Evolutionary conservation across 2,113 vertebrate species (phyloP).

Genomic region (Baryphthengus martii): DNA sequence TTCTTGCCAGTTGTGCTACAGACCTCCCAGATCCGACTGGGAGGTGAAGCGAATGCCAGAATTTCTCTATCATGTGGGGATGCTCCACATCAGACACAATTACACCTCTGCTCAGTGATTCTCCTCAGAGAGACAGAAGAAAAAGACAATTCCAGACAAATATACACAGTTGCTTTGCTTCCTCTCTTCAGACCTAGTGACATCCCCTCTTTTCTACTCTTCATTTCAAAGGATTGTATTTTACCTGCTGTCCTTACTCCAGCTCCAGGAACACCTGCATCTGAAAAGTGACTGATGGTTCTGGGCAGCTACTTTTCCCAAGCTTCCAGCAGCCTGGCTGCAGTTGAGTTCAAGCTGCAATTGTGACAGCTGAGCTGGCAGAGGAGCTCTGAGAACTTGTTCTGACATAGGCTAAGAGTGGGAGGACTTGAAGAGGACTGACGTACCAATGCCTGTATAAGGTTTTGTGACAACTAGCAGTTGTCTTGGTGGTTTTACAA

Average conservation of each 20-base stretch:
- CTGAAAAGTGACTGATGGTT: fast-evolving
- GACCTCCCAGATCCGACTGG: background rate
- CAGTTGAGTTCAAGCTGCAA: background rate
- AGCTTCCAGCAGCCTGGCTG: background rate
- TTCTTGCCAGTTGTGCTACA: background rate
- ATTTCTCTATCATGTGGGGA: background rate
- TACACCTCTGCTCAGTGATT: background rate
- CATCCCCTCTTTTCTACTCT: background rate
- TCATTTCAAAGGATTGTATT: background rate
- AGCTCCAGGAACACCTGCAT: background rate
- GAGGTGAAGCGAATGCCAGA: background rate
- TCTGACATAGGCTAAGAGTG: background rate
- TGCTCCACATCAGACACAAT: background rate
- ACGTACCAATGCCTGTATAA: background rate
- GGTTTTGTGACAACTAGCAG: background rate
- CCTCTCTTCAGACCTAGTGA: background rate
- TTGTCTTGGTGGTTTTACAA: conserved; percentile 28
- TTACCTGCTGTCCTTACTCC: background rate
- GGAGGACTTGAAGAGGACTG: conserved; percentile 3
- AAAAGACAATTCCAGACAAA: background rate
- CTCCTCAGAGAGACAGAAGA: background rate
- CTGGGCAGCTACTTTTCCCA: background rate
- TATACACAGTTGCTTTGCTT: background rate
- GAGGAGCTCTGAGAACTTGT: background rate
- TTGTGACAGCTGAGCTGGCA: background rate